phyloP scores from a whole-genome alignment of 2,113 vertebrate genomes.

The Osmerus mordax region DNA sequence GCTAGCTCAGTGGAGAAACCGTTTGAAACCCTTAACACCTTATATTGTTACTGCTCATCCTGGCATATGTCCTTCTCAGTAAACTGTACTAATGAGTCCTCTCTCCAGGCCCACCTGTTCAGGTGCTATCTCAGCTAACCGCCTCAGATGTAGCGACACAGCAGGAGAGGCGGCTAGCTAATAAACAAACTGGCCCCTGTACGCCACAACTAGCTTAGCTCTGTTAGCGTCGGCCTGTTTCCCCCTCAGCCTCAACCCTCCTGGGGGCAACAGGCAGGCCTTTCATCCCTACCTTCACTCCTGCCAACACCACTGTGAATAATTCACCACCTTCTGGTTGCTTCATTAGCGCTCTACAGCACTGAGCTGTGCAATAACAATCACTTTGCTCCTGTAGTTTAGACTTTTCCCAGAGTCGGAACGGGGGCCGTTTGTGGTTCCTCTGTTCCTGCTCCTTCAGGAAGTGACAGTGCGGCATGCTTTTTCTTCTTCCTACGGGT shows the following conservation, averaged over 20 bases:
- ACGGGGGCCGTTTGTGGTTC: no score
- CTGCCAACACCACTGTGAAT: slow-evolving; percentile 63
- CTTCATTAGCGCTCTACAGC: slow-evolving; percentile 20
- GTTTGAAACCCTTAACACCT: no score
- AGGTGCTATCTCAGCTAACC: slow-evolving; percentile 44
- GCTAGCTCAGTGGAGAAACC: no score
- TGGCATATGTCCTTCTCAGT: slow-evolving; percentile 19
- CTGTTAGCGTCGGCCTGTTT: slow-evolving; percentile 21
- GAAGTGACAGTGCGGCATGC: no score
- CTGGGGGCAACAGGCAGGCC: slow-evolving; percentile 51
- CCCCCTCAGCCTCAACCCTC: slow-evolving; percentile 40
- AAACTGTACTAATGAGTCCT: slow-evolving; percentile 42
- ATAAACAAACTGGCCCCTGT: slow-evolving; percentile 61
- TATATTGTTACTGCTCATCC: slow-evolving; percentile 15
- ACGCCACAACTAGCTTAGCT: slow-evolving; percentile 41
- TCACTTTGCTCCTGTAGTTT: slow-evolving; percentile 3
- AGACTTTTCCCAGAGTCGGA: no score
- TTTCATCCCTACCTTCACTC: slow-evolving; percentile 59
- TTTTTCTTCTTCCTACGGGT: no score
- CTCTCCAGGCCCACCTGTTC: slow-evolving; percentile 55
- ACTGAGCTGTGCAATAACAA: slow-evolving; percentile 23
- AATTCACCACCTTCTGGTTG: slow-evolving; percentile 68
- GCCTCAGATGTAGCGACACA: slow-evolving; percentile 59
- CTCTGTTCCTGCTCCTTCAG: no score
- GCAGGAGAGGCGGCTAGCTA: slow-evolving; percentile 39